A percentile compares a stretch with the other conserved stretches of the same genome.
phyloP scores from a whole-genome alignment of 2,888 invertebrate genomes.

The Pachydiplax longipennis region DNA sequence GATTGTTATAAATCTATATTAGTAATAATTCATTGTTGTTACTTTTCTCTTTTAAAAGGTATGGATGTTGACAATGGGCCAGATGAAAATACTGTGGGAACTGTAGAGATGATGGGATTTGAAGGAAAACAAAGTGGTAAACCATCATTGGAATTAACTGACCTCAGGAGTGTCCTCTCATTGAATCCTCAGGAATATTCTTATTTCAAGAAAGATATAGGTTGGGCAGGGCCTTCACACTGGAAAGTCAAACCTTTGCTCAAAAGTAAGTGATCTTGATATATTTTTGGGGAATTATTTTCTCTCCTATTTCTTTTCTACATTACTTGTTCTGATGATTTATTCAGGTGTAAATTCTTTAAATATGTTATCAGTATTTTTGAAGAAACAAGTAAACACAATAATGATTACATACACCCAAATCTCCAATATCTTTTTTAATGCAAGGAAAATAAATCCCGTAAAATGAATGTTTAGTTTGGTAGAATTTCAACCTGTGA shows the following conservation, averaged over 20 bases:
- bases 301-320: background rate
- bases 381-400: no score
- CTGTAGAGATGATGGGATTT: constrained; percentile 16
- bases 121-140: constrained; percentile 52
- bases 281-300: background rate
- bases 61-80: background rate
- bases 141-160: constrained; percentile 61
- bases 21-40: no score
- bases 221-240: constrained; percentile 84
- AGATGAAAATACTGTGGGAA: constrained; percentile 13
- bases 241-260: constrained; percentile 69
- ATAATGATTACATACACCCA: no score
- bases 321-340: no score
- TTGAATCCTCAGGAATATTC: constrained; percentile 72
- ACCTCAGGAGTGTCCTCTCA: constrained; percentile 66
- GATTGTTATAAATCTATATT: no score
- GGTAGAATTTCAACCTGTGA: no score
- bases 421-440: no score
- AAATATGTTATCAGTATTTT: no score
- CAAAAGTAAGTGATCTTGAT: background rate
- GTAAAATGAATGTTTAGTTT: no score
- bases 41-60: background rate
- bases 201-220: constrained; percentile 66
- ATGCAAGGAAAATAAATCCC: no score
- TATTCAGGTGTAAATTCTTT: background rate